Percentiles rank a stretch among this genome's conserved stretches.
Evolutionary conservation across 2,113 vertebrate genomes (phyloP).

Genomic region (Osmerus eperlanus): DNA sequence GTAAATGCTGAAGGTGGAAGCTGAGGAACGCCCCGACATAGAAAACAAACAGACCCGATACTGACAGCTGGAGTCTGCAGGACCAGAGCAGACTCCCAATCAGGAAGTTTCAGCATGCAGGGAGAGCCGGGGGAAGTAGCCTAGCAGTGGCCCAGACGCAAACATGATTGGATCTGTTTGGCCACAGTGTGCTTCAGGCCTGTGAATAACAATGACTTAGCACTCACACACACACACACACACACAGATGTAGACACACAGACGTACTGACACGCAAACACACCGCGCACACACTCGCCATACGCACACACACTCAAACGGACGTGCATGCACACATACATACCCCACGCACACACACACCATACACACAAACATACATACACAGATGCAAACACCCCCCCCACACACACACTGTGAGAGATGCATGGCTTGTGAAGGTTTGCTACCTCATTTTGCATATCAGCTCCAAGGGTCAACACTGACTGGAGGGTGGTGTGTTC

Average conservation of each 20-base stretch:
- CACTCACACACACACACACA: not conserved
- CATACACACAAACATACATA: conserved; percentile 6
- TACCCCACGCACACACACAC: not conserved
- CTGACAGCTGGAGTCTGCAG: no score
- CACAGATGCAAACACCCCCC: not conserved
- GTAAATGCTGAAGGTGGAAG: not conserved
- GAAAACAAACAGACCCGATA: not conserved
- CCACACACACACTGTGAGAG: not conserved
- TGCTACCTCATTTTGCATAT: not conserved
- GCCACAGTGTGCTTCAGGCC: conserved; percentile 6
- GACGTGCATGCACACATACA: not conserved
- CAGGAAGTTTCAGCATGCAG: conserved; percentile 19
- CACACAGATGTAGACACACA: not conserved
- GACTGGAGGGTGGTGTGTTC: not conserved
- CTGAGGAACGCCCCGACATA: not conserved
- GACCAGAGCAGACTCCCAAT: not conserved
- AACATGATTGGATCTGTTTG: conserved; percentile 3
- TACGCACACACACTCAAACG: not conserved
- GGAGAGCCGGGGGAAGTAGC: not conserved
- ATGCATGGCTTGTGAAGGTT: not conserved
- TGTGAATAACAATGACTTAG: conserved; percentile 18
- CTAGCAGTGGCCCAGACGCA: not conserved
- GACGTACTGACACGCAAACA: conserved; percentile 10
- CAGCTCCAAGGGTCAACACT: not conserved
- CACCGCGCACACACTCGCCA: no score